A percentile compares a stretch with the other conserved stretches of the same genome.
These are phyloP conservation scores for Papilio aristodemus DNA, from an alignment of 1,140 invertebrate species.

Conservation along the genomic window DNA sequence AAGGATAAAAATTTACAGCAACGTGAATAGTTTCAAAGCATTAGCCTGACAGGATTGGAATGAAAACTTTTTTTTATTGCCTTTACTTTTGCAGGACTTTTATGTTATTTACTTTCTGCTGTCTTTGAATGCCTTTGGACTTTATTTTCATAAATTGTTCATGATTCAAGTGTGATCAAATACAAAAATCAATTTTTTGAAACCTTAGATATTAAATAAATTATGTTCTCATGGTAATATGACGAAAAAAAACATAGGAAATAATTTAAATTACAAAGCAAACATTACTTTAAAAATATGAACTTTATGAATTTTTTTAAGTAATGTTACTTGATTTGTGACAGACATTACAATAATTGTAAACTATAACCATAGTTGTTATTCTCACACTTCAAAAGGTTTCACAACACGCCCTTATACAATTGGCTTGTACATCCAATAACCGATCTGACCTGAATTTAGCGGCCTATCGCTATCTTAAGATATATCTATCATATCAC, in stretches of 20 bases:
- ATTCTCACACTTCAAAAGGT: slow-evolving; percentile 22
- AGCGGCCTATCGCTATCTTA: slow-evolving; percentile 60
- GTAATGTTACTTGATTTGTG: no score
- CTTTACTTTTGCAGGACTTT: slow-evolving; percentile 72
- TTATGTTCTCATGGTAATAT: neutral
- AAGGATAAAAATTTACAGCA: slow-evolving; percentile 73
- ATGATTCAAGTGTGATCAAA: neutral
- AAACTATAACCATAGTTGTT: no score
- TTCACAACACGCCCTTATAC: slow-evolving; percentile 39
- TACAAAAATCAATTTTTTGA: no score
- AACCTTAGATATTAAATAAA: no score
- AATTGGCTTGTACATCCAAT: slow-evolving; percentile 48
- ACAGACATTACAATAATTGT: no score
- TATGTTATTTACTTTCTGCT: slow-evolving; percentile 38
- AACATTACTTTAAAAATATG: no score
- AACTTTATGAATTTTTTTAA: no score
- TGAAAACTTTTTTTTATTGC: slow-evolving; percentile 68
- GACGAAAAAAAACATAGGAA: neutral
- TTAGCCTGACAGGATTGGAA: slow-evolving; percentile 69
- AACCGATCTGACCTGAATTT: slow-evolving; percentile 53
- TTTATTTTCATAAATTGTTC: slow-evolving; percentile 52
- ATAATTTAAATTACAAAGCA: no score
- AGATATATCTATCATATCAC: slow-evolving; percentile 62
- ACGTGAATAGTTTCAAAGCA: slow-evolving; percentile 71
- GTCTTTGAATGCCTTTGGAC: slow-evolving; percentile 53